Conservation (phyloP, 2,797 vertebrate species). For the Spea hammondii region DNA sequence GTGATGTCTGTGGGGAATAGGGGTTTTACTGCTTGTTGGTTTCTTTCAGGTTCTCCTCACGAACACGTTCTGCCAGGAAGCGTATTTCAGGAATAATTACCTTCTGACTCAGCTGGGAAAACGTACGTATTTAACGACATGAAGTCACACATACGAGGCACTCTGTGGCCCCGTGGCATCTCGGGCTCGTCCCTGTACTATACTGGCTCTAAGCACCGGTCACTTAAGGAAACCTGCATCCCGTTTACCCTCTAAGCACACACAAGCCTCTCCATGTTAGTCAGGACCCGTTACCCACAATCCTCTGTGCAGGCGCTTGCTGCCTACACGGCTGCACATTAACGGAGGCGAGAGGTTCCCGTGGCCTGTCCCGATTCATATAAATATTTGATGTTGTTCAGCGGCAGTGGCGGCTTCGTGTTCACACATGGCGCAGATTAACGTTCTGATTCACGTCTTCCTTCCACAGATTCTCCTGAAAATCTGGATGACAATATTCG, state of each 20-base stretch:
- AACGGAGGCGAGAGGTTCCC: not conserved
- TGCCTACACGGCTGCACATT: no score
- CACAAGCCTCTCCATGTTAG: no score
- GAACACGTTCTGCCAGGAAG: conserved; percentile 85
- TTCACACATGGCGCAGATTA: not conserved
- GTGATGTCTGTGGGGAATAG: not conserved
- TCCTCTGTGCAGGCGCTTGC: no score
- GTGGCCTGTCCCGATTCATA: not conserved
- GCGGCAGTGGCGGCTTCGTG: not conserved
- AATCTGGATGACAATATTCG: conserved; percentile 85
- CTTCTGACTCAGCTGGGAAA: conserved; percentile 80
- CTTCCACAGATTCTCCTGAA: conserved; percentile 75
- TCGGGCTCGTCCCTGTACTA: no score
- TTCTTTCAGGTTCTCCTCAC: conserved; percentile 80
- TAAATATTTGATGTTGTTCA: not conserved
- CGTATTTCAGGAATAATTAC: conserved; percentile 85
- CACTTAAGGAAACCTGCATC: no score
- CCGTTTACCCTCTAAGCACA: no score
- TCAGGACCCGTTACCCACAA: no score
- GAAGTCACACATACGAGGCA: no score
- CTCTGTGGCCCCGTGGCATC: no score
- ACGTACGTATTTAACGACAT: conserved; percentile 63
- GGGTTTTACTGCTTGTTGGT: not conserved
- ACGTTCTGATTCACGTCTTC: conserved; percentile 40
- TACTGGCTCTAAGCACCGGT: no score